Evolutionary conservation across 2,888 invertebrate genomes (phyloP).

Genomic region (Xestia rhomboidea): DNA sequence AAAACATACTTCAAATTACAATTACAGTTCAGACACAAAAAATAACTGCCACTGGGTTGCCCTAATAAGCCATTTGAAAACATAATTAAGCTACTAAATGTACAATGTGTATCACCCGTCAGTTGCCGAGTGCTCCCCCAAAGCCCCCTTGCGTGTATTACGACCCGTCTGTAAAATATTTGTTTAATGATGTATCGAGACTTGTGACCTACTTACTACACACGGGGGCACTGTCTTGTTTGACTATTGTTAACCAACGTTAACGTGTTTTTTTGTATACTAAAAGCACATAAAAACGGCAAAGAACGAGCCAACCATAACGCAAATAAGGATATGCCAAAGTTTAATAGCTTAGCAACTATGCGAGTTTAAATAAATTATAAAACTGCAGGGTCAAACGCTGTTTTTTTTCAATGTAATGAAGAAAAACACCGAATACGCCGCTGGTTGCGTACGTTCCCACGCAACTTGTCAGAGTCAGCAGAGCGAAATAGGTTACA

Average conservation of each 20-base stretch:
- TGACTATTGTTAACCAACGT: neutral
- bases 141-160: slow-evolving; percentile 20
- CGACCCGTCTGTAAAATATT: slow-evolving; percentile 19
- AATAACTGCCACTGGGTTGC: neutral
- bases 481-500: slow-evolving; percentile 53
- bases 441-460: slow-evolving; percentile 42
- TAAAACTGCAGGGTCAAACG: slow-evolving; percentile 1
- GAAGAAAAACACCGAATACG: slow-evolving; percentile 19
- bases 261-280: slow-evolving; percentile 5
- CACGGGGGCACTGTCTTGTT: neutral
- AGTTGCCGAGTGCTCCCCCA: slow-evolving; percentile 14
- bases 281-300: neutral
- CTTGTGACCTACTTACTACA: slow-evolving; percentile 19
- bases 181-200: slow-evolving; percentile 21
- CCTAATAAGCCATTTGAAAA: slow-evolving; percentile 40
- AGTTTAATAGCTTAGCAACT: slow-evolving; percentile 1
- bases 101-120: slow-evolving; percentile 19
- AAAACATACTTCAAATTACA: slow-evolving; percentile 14
- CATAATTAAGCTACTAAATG: slow-evolving; percentile 29
- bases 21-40: slow-evolving; percentile 9
- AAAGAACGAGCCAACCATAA: neutral
- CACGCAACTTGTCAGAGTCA: slow-evolving; percentile 51
- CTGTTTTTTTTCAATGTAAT: slow-evolving; percentile 17
- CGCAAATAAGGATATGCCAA: slow-evolving; percentile 1
- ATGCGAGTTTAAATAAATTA: slow-evolving; percentile 3